Base-by-base conservation (phyloP, 2,113 vertebrate species). In the Theropithecus gelada region DNA sequence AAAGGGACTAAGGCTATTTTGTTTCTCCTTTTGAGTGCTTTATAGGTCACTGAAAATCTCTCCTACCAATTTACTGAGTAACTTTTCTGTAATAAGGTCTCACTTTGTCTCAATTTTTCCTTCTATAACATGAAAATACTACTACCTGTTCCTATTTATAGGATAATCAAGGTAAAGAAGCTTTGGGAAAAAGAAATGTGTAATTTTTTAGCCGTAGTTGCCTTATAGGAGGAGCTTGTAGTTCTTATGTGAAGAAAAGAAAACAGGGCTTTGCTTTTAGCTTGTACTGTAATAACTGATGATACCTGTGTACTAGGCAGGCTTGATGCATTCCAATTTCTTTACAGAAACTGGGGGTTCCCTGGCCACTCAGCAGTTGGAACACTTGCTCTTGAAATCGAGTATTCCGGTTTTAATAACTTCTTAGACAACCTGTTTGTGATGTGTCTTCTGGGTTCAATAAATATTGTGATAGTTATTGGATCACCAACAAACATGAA, bases 381-480 rank as follows among this genome's bases (percentile, higher is more conserved):
- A 98, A 97, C 68, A 97, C 85, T 94, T 97, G 81, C 84, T 97
- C 96, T 94, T 96, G 68, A 98, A 98, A 97, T 95, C 97, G 96
- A 98, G 89, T 94, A 95, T 97, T 98, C 94, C 92, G 88, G 72
- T 98, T 98, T 97, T 96, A 92, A 98, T 97, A 98, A 98, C 90
- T 98, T 98, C 97, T 97, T 92, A 97, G 96, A 97, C 96, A 98
- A 97, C 90, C 78, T 96, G 94, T 98, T 98, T 93, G 61, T 93
- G 55, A 93, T 93, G 80, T 96, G 52, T 97, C 96, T 97, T 97
- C 76, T 96, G 94, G 96, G 93, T 95, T 97, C 92, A 98, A 94
- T 98, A 96, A 97, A 96, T 96, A 68, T 3, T 5, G 6, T 80
- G 30, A 23, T 79, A 52, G 27, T 72, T 75, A 79, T 35, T 89